These are phyloP conservation scores for Coptodon rendalli DNA, from an alignment of 2,113 vertebrate species.

Conservation along the genomic window DNA sequence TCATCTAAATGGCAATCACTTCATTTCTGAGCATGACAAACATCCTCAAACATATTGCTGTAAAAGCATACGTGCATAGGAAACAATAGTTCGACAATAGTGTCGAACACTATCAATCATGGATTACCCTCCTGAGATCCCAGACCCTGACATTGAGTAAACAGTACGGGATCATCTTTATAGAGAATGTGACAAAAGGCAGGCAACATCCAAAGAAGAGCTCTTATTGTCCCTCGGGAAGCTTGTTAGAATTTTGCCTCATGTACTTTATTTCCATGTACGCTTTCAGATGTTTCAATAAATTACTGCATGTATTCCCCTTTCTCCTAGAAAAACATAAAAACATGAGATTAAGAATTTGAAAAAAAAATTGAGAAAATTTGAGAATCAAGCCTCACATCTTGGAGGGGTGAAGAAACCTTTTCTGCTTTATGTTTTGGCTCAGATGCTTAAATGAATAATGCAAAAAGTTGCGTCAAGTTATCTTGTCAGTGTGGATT, in stretches of 20 bases:
- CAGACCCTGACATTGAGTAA: background rate
- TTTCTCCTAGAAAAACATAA: background rate
- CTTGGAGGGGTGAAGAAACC: background rate
- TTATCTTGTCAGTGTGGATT: background rate
- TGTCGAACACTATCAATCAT: background rate
- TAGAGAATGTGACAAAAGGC: background rate
- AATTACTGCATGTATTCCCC: background rate
- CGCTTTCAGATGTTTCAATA: background rate
- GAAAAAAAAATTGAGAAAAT: background rate
- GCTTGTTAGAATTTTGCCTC: background rate
- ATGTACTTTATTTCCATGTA: background rate
- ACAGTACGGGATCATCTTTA: background rate
- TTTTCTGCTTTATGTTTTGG: background rate
- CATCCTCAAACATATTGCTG: background rate
- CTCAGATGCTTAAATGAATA: background rate
- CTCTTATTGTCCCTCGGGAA: background rate
- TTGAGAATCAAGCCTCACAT: background rate
- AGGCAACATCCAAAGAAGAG: background rate
- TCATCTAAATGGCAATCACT: background rate
- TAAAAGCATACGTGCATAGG: rapidly evolving
- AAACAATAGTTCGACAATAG: background rate
- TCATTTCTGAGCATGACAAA: background rate
- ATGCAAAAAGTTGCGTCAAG: background rate
- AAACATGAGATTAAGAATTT: background rate
- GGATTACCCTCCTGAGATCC: background rate